phyloP scores from a whole-genome alignment of 2,888 invertebrate species.

The Ophion obscuratus region DNA sequence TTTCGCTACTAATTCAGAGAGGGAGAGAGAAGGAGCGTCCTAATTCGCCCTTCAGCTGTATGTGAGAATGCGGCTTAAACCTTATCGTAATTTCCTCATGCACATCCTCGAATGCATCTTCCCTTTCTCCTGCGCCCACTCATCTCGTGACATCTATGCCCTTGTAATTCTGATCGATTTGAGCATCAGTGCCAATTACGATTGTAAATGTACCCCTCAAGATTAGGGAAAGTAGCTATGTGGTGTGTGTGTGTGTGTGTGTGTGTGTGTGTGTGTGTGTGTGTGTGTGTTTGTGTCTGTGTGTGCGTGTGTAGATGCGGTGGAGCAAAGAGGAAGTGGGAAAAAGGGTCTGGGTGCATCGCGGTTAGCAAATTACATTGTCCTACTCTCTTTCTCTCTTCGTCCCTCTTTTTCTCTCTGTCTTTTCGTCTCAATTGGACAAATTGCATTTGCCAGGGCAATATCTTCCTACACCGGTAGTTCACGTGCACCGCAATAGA shows the following conservation, averaged over 20 bases:
- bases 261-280: not conserved
- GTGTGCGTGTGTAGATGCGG: not conserved
- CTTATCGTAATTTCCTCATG: constrained; percentile 52
- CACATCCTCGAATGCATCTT: constrained; percentile 43
- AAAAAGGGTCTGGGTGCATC: not conserved
- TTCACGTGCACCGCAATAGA: constrained; percentile 1
- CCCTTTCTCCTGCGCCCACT: constrained; percentile 4
- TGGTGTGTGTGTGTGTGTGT: not conserved
- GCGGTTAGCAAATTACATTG: constrained; percentile 53
- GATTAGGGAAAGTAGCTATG: constrained; percentile 51
- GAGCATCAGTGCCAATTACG: constrained; percentile 50
- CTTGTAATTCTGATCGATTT: constrained; percentile 60
- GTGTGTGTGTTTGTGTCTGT: not conserved
- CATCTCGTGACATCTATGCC: constrained; percentile 33
- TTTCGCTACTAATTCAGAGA: constrained; percentile 55
- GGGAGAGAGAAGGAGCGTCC: not conserved
- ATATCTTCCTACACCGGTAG: constrained; percentile 32
- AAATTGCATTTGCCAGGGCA: constrained; percentile 52
- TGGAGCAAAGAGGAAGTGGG: not conserved
- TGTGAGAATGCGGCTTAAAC: constrained; percentile 6
- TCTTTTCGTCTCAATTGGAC: constrained; percentile 16
- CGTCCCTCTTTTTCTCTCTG: no score
- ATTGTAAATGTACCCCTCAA: constrained; percentile 17
- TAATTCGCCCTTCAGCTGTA: constrained; percentile 38
- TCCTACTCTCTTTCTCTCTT: not conserved